These are phyloP conservation scores for Aporophyla lueneburgensis DNA, from an alignment of 2,888 invertebrate genomes.

Conservation along the genomic window DNA sequence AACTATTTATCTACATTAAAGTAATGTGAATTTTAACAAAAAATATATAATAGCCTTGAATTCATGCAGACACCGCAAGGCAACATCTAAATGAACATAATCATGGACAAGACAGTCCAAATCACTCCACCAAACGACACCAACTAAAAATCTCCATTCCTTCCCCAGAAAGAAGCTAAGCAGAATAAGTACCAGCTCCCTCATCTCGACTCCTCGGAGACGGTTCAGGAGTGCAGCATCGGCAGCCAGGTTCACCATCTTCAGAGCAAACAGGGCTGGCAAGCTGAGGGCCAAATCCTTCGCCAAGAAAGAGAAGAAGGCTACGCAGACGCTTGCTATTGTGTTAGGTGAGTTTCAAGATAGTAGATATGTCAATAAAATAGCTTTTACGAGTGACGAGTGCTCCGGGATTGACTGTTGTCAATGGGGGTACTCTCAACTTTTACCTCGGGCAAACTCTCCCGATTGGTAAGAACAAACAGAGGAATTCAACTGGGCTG, in stretches of 20 bases:
- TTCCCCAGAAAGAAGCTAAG: constrained; percentile 84
- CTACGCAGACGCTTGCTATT: constrained; percentile 99
- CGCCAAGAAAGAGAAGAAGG: constrained; percentile 98
- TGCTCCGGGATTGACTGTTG: no score
- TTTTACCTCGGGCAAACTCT: no score
- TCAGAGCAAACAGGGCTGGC: constrained; percentile 97
- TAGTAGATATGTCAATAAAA: not conserved
- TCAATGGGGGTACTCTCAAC: no score
- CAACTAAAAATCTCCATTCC: not conserved
- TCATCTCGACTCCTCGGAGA: constrained; percentile 85
- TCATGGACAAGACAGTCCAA: not conserved
- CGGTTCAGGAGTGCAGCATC: constrained; percentile 89
- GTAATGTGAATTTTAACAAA: not conserved
- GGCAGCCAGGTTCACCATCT: constrained; percentile 96
- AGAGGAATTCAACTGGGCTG: no score
- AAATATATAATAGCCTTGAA: not conserved
- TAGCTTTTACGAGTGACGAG: not conserved
- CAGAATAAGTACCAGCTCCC: constrained; percentile 81
- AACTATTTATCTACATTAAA: no score
- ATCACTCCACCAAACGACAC: not conserved
- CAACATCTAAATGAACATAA: not conserved
- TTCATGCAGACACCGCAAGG: not conserved
- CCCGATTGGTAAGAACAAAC: no score
- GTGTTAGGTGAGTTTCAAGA: constrained; percentile 95
- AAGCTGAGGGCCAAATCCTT: constrained; percentile 98